These are phyloP conservation scores for Subanguina moxae DNA, from an alignment of 1,140 invertebrate genomes.

Conservation along the genomic window DNA sequence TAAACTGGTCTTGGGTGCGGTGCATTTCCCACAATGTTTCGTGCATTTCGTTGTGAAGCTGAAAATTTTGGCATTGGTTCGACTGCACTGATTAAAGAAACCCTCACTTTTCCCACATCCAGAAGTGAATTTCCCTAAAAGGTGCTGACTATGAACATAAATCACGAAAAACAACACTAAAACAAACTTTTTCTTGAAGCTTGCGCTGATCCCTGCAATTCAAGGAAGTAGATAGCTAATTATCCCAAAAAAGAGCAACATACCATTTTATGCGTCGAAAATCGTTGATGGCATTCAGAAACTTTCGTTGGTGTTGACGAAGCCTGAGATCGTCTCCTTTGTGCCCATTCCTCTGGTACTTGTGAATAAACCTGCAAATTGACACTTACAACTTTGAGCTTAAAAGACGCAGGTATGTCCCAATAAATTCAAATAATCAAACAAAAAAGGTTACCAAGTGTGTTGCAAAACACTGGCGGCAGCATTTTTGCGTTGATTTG, in stretches of 20 bases:
- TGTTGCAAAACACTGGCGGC: constrained; percentile 65
- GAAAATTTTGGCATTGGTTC: constrained; percentile 13
- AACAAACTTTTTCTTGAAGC: constrained; percentile 45
- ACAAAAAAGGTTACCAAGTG: constrained; percentile 60
- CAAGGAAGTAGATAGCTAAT: background rate
- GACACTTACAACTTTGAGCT: background rate
- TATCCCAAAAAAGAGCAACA: background rate
- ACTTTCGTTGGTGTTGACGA: constrained; percentile 57
- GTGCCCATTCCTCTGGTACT: constrained; percentile 49
- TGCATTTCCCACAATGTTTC: constrained; percentile 59
- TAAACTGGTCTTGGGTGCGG: constrained; percentile 57
- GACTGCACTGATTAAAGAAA: background rate
- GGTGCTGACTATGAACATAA: background rate
- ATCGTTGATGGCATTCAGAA: constrained; percentile 57
- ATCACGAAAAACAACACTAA: background rate
- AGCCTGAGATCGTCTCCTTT: constrained; percentile 58
- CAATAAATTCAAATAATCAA: no score
- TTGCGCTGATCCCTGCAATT: constrained; percentile 52
- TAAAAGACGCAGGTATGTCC: background rate
- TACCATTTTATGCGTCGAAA: constrained; percentile 56
- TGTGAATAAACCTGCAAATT: constrained; percentile 54
- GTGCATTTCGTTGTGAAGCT: constrained; percentile 59
- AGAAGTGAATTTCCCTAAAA: constrained; percentile 52
- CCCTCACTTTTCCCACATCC: constrained; percentile 57
- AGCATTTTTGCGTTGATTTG: constrained; percentile 63